phyloP scores from a whole-genome alignment of 2,797 vertebrate species.

The Chloroceryle amazona region DNA sequence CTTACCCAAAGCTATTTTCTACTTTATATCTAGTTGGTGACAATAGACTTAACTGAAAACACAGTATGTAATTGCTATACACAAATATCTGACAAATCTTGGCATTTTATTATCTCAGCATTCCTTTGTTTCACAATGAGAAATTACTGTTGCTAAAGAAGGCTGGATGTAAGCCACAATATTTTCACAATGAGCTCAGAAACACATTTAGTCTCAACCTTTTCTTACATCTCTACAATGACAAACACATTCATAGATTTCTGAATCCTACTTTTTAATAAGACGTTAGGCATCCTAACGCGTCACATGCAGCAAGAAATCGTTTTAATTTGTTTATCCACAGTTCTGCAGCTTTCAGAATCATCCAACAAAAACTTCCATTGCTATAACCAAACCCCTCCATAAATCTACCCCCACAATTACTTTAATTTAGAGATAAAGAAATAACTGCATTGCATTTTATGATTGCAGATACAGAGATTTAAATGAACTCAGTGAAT shows the following conservation, averaged over 20 bases:
- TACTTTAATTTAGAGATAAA: constrained; percentile 11
- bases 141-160: not conserved
- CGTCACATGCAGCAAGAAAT: not conserved
- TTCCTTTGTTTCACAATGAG: not conserved
- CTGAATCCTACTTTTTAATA: not conserved
- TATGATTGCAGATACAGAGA: not conserved
- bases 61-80: not conserved
- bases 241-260: not conserved
- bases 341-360: not conserved
- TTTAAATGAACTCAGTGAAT: not conserved
- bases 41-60: not conserved
- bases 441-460: not conserved
- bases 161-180: not conserved
- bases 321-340: not conserved
- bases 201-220: not conserved
- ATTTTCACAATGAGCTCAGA: not conserved
- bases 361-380: not conserved
- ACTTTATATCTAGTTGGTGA: not conserved
- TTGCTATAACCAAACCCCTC: not conserved
- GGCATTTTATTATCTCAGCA: not conserved
- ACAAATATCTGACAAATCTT: not conserved
- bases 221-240: not conserved
- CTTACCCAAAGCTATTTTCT: not conserved
- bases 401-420: not conserved
- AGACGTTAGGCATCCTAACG: not conserved